phyloP scores from a whole-genome alignment of 1,140 invertebrate species.

The Rhopalosiphum maidis region DNA sequence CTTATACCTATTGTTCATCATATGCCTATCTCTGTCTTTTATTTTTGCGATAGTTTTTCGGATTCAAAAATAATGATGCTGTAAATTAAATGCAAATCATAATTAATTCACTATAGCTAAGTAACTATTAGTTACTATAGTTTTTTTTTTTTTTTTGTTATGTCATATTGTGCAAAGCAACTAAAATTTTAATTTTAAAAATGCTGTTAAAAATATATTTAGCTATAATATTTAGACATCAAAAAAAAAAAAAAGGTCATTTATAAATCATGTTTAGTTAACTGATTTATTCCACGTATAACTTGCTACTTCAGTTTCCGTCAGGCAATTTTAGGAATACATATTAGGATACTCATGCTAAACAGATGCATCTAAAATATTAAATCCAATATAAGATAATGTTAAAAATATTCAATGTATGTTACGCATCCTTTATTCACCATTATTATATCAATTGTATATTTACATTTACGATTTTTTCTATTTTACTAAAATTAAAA shows the following conservation, averaged over 20 bases:
- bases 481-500: not conserved
- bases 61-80: not conserved
- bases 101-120: too few relatives aligned
- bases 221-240: not conserved
- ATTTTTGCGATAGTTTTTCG: not conserved
- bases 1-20: not conserved
- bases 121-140: too few relatives aligned
- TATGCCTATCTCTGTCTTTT: not conserved
- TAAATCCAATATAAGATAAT: not conserved
- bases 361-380: not conserved
- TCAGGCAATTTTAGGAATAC: not conserved
- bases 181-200: not conserved
- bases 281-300: too few relatives aligned
- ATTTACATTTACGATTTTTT: not conserved
- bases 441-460: not conserved
- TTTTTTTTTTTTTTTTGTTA: not conserved
- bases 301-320: not conserved
- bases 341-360: not conserved
- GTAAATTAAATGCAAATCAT: not conserved
- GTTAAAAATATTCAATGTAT: not conserved
- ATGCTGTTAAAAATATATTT: not conserved
- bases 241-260: not conserved
- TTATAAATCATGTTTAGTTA: not conserved
- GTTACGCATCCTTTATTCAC: not conserved
- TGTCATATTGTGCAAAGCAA: not conserved